Evolutionary conservation across 2,113 vertebrate genomes (phyloP).

Genomic region (Upupa epops): DNA sequence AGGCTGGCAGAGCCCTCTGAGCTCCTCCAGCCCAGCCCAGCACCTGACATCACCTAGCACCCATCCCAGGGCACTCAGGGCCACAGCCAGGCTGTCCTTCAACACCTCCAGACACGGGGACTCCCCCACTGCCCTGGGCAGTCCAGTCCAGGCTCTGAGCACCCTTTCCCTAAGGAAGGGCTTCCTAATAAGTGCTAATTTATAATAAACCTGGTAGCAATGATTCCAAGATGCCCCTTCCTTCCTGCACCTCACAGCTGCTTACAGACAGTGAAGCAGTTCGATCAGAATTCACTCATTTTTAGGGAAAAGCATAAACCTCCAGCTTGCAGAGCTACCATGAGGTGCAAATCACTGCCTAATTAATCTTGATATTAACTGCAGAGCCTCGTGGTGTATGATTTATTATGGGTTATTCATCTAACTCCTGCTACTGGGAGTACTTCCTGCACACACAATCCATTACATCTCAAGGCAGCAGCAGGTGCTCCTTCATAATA

Average conservation of each 20-base stretch:
- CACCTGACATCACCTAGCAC: no score
- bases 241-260: neutral
- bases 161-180: no score
- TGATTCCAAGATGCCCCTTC: no score
- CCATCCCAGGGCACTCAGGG: no score
- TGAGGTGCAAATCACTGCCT: slow-evolving; percentile 24
- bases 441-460: neutral
- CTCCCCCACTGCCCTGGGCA: no score
- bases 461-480: neutral
- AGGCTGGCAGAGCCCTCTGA: no score
- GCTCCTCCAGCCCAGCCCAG: no score
- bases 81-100: no score
- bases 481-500: slow-evolving; percentile 30
- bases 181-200: no score
- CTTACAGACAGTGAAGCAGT: slow-evolving; percentile 58
- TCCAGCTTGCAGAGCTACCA: neutral
- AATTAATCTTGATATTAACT: slow-evolving; percentile 59
- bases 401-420: slow-evolving; percentile 56
- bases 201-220: no score
- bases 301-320: slow-evolving; percentile 27
- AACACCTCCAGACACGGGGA: no score
- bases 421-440: slow-evolving; percentile 32
- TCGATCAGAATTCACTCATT: slow-evolving; percentile 21
- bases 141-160: no score
- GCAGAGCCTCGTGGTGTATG: neutral